These are phyloP conservation scores for Archocentrus centrarchus DNA, from an alignment of 2,113 vertebrate species.

Conservation along the genomic window DNA sequence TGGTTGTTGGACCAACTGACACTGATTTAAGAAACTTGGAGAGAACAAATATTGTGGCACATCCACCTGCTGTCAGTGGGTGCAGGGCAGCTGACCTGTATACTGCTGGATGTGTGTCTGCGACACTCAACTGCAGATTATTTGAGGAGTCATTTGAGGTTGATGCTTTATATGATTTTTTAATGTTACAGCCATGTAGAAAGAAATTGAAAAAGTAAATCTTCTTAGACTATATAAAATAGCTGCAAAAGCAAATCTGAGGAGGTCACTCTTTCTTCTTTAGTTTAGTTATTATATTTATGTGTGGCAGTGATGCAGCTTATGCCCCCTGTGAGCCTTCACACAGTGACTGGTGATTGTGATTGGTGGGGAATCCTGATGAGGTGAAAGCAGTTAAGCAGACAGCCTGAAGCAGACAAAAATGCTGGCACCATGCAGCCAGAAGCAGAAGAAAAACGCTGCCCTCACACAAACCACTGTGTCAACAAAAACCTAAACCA, in stretches of 20 bases:
- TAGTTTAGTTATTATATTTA: not conserved
- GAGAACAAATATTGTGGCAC: not conserved
- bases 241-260: not conserved
- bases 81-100: constrained; percentile 23
- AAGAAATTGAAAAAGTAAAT: not conserved
- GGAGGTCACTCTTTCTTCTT: not conserved
- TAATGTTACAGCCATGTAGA: not conserved
- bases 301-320: not conserved
- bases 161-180: constrained; percentile 1
- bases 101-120: not conserved
- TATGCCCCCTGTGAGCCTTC: not conserved
- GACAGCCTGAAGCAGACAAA: constrained; percentile 20
- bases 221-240: not conserved
- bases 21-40: not conserved
- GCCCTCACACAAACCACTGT: constrained; percentile 21
- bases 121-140: not conserved
- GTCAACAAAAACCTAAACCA: constrained; percentile 52
- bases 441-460: constrained; percentile 10
- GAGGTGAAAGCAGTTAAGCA: constrained; percentile 14
- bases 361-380: constrained; percentile 19
- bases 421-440: constrained; percentile 32
- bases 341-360: not conserved
- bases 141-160: not conserved
- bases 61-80: not conserved
- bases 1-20: too few relatives aligned